Percentiles rank a stretch among this genome's conserved stretches.
phyloP scores from a whole-genome alignment of 2,797 vertebrate genomes.

The Darevskia mixta region DNA sequence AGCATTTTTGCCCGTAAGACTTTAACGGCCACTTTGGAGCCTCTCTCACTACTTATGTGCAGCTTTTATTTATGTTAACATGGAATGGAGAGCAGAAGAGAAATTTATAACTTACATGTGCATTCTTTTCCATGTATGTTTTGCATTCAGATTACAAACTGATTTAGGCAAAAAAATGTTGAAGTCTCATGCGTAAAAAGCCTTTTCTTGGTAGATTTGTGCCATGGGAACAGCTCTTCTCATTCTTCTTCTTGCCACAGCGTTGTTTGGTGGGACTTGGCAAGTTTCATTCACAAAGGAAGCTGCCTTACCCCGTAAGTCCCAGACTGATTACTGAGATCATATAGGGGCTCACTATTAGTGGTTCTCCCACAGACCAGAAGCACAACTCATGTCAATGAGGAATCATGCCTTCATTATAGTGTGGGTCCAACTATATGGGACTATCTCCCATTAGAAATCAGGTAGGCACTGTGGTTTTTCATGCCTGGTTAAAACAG shows the following conservation, averaged over 20 bases:
- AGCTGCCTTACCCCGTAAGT: too few species aligned
- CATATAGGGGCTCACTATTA: too few species aligned
- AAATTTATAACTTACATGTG: neutral
- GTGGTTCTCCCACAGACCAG: too few species aligned
- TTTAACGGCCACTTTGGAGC: conserved; percentile 1
- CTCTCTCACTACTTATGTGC: neutral
- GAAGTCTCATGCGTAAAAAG: neutral
- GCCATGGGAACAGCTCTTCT: neutral
- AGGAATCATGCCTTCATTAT: too few species aligned
- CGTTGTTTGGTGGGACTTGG: neutral
- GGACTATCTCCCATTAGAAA: too few species aligned
- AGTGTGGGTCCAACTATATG: too few species aligned
- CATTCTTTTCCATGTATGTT: neutral
- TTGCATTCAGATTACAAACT: conserved; percentile 11
- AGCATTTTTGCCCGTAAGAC: neutral
- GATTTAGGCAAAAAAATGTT: neutral
- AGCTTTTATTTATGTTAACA: neutral
- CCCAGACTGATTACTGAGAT: too few species aligned
- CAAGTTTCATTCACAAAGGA: neutral
- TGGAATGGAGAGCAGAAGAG: neutral
- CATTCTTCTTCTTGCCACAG: neutral
- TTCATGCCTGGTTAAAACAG: too few species aligned
- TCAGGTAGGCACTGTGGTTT: too few species aligned
- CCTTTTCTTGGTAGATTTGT: neutral
- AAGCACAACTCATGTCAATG: too few species aligned